phyloP scores from a whole-genome alignment of 2,888 invertebrate species.

The Hybos culiciformis region DNA sequence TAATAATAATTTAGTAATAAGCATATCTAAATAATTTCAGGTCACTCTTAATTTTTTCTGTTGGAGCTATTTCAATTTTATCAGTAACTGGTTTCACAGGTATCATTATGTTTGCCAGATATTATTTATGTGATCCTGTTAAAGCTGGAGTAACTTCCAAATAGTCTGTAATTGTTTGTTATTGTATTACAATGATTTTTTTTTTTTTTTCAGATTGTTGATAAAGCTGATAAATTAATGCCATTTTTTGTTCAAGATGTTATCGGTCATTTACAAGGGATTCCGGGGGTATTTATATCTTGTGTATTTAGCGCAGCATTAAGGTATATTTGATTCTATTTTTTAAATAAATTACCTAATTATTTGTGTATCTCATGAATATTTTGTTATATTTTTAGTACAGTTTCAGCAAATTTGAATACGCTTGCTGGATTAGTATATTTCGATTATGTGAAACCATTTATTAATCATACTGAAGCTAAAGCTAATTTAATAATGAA shows the following conservation, averaged over 20 bases:
- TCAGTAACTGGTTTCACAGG: conserved; percentile 41
- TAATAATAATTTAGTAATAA: too few species aligned
- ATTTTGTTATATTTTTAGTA: conserved; percentile 24
- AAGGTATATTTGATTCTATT: conserved; percentile 27
- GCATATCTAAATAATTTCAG: too few species aligned
- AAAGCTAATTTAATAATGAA: conserved; percentile 36
- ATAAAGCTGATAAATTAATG: conserved; percentile 31
- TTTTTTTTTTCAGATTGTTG: conserved; percentile 17
- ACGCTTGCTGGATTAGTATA: conserved; percentile 38
- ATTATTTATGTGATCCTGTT: conserved; percentile 41
- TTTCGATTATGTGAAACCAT: conserved; percentile 37
- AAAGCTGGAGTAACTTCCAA: conserved; percentile 30
- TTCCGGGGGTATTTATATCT: conserved; percentile 41
- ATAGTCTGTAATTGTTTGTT: too few species aligned
- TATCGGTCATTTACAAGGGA: conserved; percentile 32
- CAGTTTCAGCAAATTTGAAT: conserved; percentile 38
- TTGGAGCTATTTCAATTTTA: conserved; percentile 38
- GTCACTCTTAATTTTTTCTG: conserved; percentile 37
- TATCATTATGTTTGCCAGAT: conserved; percentile 38
- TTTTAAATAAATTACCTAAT: background rate
- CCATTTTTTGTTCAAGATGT: conserved; percentile 39
- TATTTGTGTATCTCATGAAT: background rate
- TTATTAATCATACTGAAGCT: conserved; percentile 24
- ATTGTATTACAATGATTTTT: conserved; percentile 26
- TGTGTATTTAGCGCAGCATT: conserved; percentile 41